Conservation (phyloP, 1,140 invertebrate species). For the Coenobita brevimanus region DNA sequence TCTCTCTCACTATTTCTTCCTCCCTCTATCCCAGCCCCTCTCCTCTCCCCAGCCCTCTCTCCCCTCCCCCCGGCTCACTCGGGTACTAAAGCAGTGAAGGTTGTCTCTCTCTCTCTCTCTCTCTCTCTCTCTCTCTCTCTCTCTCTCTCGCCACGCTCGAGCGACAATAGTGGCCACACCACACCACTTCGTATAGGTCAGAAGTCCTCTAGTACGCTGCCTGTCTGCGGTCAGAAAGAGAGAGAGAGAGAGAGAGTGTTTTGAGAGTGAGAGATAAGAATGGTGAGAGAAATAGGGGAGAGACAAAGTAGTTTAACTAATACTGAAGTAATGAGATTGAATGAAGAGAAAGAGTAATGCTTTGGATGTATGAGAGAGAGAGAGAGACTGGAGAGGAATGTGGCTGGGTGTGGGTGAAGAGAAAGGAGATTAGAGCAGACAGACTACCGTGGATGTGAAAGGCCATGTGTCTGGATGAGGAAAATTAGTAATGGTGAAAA, state of each 20-base stretch:
- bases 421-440: no score
- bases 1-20: neutral
- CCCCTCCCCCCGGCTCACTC: neutral
- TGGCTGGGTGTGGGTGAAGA: no score
- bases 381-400: no score
- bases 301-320: no score
- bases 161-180: slow-evolving; percentile 29
- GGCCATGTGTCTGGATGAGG: no score
- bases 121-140: neutral
- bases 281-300: slow-evolving; percentile 1
- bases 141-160: slow-evolving; percentile 11
- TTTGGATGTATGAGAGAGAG: no score
- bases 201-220: slow-evolving; percentile 34
- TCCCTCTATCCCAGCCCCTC: neutral
- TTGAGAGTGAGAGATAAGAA: neutral
- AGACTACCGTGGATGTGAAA: no score
- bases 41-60: neutral
- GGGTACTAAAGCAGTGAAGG: no score
- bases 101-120: neutral
- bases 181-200: slow-evolving; percentile 24
- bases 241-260: neutral
- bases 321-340: no score
- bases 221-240: neutral
- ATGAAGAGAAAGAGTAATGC: no score
- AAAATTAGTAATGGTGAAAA: no score